Evolutionary conservation across 1,140 invertebrate species (phyloP), one percentile per base, ranked within the genome.

Genomic region (Zeugodacus cucurbitae): DNA sequence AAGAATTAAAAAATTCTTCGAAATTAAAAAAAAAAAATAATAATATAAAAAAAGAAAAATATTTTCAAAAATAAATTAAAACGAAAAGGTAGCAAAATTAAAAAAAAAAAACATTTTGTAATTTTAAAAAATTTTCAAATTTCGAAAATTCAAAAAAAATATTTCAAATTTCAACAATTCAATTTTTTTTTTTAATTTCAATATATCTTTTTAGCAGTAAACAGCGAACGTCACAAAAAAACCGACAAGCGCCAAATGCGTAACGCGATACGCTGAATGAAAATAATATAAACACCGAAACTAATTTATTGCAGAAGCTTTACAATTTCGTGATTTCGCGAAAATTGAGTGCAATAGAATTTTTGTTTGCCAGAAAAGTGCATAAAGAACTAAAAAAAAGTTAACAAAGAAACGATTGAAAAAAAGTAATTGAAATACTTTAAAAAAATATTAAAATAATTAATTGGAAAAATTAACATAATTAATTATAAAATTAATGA

Each of bases 261-360:
- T 11, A 70, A 20, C 34, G 67, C 67, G 29, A 67, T 29, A 29
- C 62, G 62, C 48, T 54, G 48, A 67, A 67, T 32, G 29, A 67
- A 74, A 6, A 32, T 6, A 37, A 82, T 48, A 26, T 82, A 74
- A 74, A 37, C 22, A 67, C 29, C 67, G n/a, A 48, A 82, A 82
- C 41, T n/a, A 82, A 82, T 82, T 48, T 82, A 82, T 48, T 82
- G 74, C 37, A 26, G n/a, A 48, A 26, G 41, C n/a, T 20, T 34
- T 20, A 37, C 32, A 74, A 74, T 48, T 48, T 82, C 74, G 48
- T n/a, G n/a, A 82, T 44, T 44, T 82, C 74, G 41, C 74, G 74
- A 78, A 82, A 82, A 82, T 82, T 48, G 37, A 26, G 74, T 82
- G 74, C 41, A 78, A 48, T 26, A 82, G 48, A 48, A 82, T 22